phyloP scores from a whole-genome alignment of 1,140 invertebrate genomes.

The Hypothenemus hampei region DNA sequence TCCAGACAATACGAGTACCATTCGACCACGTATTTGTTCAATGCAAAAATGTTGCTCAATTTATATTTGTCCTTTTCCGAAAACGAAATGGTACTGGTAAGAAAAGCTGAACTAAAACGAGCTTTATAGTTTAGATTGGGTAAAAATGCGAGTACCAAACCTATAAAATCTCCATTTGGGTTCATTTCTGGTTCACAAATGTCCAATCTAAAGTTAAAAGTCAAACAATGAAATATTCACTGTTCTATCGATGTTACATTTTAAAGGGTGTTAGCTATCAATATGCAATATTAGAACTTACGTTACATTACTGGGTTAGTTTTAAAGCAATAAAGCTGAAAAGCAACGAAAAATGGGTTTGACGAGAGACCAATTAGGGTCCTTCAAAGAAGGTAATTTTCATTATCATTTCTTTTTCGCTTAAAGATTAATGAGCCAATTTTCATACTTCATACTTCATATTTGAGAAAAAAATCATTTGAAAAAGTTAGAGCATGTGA shows the following conservation, averaged over 20 bases:
- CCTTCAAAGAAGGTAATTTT: not conserved
- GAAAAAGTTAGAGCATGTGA: slow-evolving; percentile 22
- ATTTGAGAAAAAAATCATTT: not conserved
- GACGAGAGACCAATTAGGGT: not conserved
- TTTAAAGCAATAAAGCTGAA: not conserved
- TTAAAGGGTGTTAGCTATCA: no score
- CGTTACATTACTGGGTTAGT: not conserved
- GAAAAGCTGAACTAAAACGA: no score
- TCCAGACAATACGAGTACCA: not conserved
- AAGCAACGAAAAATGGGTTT: not conserved
- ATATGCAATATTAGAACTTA: no score
- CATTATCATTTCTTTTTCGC: not conserved
- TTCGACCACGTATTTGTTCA: not conserved
- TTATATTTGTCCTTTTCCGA: not conserved
- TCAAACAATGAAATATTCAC: no score
- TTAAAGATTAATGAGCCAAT: slow-evolving; percentile 3
- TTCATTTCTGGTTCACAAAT: no score
- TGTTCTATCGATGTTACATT: no score
- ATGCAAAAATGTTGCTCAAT: not conserved
- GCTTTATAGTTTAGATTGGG: no score
- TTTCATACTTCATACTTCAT: not conserved
- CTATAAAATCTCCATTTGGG: no score
- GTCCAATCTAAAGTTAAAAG: no score
- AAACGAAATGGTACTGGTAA: not conserved
- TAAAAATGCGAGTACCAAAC: no score